Evolutionary conservation across 2,113 vertebrate genomes (phyloP).

Genomic region (Pipa parva): DNA sequence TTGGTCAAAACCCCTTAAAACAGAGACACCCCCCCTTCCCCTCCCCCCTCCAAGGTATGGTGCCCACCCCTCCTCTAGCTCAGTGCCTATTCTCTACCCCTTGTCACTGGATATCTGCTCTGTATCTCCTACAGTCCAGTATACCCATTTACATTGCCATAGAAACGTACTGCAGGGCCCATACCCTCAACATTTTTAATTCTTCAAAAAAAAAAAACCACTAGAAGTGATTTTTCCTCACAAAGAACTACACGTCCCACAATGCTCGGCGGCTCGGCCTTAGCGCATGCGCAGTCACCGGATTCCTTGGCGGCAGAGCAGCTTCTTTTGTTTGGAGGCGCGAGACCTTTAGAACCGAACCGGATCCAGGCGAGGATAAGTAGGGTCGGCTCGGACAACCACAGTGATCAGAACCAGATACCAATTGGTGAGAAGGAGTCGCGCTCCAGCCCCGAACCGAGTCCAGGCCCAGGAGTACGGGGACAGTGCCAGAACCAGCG

Average conservation of each 20-base stretch:
- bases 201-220: no score
- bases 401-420: neutral
- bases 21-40: no score
- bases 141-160: no score
- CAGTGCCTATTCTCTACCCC: no score
- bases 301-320: slow-evolving; percentile 26
- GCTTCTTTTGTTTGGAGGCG: slow-evolving; percentile 36
- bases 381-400: no score
- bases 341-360: slow-evolving; percentile 23
- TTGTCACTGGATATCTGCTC: no score
- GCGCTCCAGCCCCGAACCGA: neutral
- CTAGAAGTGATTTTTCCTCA: no score
- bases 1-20: no score
- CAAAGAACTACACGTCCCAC: slow-evolving; percentile 21
- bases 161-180: no score
- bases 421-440: no score
- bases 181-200: no score
- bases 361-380: neutral
- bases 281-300: slow-evolving; percentile 24
- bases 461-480: neutral
- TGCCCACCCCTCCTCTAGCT: neutral
- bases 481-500: neutral
- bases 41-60: no score
- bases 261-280: neutral
- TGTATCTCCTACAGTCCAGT: neutral